Evolutionary conservation across 2,888 invertebrate genomes (phyloP), one percentile per base, ranked within the genome.

Genomic region (Saturnia pavonia): DNA sequence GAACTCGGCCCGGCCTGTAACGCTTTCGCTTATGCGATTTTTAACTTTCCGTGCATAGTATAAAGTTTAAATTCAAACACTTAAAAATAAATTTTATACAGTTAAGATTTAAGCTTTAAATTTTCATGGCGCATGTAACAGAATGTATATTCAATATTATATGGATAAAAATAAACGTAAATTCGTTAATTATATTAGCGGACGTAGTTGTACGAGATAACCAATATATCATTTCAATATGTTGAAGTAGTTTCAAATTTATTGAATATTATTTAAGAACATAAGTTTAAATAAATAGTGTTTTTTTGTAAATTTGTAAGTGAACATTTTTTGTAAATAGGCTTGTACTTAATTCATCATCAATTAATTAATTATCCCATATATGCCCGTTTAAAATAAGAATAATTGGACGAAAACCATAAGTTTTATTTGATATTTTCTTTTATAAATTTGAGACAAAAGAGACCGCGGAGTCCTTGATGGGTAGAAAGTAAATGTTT

Each of bases 401-500:
- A 60, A 14, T 25, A 11, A 9, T 60, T 14, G 57, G 14, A 27
- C 11, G 6, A 27, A 60, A 60, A 27, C 6, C 2, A 60, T 1
- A 60, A 27, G 12, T 60, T n/a, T 9, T 12, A 12, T 60, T 60
- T 27, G 12, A 25, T 57, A 25, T 69, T 63, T 45, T 65, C 14
- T 14, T 42, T 57, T 60, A 11, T 16, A 45, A 43, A 78, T 51
- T 77, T 78, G 79, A 77, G 76, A 78, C 79, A 74, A 71, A 73
- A 69, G 80, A 79, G 82, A 83, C 85, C 83, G 88, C 84, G 90
- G 88, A 86, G 88, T 92, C 92, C 92, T 92, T 91, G 90, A 87
- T 90, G 85, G 84, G 86, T 92, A 92, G 93, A 94, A 93, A 94
- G 93, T 94, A 94, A 94, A 91, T 90, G 90, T 85, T 84, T 83